phyloP scores from a whole-genome alignment of 2,888 invertebrate species.

The Ochropleura leucogaster region DNA sequence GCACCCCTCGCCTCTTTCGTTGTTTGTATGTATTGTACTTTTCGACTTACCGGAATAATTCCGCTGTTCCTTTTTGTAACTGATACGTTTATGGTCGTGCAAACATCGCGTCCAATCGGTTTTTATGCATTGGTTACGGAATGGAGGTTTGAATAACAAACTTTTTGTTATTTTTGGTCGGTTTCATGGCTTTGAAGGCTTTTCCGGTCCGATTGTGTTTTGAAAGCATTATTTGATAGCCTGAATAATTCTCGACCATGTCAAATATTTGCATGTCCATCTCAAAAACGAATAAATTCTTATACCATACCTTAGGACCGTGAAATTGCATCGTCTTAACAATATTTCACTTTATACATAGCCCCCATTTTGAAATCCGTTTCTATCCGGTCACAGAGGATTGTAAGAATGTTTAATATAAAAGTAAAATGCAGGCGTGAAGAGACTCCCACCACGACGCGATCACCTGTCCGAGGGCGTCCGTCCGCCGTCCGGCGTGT shows the following conservation, averaged over 20 bases:
- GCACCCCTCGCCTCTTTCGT: conserved; percentile 74
- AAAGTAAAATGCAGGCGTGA: conserved; percentile 35
- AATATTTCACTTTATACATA: neutral
- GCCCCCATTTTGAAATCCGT: conserved; percentile 15
- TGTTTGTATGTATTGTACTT: conserved; percentile 68
- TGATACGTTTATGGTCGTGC: conserved; percentile 65
- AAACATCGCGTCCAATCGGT: conserved; percentile 57
- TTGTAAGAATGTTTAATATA: conserved; percentile 51
- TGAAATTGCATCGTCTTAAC: neutral
- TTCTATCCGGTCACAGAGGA: conserved; percentile 2
- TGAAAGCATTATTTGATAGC: conserved; percentile 16
- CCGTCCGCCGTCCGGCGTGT: conserved; percentile 13
- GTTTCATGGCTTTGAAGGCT: conserved; percentile 25
- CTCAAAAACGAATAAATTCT: neutral
- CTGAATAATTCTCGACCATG: neutral
- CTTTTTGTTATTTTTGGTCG: conserved; percentile 39
- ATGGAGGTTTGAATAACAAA: conserved; percentile 50
- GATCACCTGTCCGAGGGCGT: conserved; percentile 39
- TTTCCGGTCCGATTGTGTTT: conserved; percentile 22
- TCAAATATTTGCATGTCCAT: neutral
- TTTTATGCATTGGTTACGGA: conserved; percentile 54
- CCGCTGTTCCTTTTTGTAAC: conserved; percentile 66
- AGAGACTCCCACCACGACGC: conserved; percentile 23
- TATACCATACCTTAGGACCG: neutral
- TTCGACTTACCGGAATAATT: conserved; percentile 66